Conservation (phyloP, 2,888 invertebrate species). For the Dascillus cervinus region DNA sequence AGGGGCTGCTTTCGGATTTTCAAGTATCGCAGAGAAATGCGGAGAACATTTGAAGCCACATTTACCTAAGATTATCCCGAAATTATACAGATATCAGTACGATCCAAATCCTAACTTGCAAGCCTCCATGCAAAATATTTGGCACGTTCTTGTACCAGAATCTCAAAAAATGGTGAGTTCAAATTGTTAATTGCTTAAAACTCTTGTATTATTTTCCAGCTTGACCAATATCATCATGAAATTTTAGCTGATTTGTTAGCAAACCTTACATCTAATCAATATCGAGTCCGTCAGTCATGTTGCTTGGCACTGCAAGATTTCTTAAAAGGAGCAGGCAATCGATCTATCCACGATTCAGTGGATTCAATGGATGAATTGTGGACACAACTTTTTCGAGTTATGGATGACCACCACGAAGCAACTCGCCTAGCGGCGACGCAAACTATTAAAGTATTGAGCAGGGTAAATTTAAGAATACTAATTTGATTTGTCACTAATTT, state of each 20-base stretch:
- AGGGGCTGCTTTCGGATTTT: conserved; percentile 91
- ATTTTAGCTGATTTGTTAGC: conserved; percentile 72
- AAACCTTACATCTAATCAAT: conserved; percentile 77
- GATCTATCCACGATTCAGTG: conserved; percentile 38
- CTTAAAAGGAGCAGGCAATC: conserved; percentile 52
- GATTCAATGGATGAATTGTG: conserved; percentile 57
- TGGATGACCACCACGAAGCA: conserved; percentile 92
- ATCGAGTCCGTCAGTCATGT: conserved; percentile 86
- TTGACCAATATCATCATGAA: conserved; percentile 72
- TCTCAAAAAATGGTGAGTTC: conserved; percentile 67
- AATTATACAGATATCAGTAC: conserved; percentile 84
- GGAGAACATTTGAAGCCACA: conserved; percentile 76
- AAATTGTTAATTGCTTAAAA: conserved; percentile 20
- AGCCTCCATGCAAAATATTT: conserved; percentile 88
- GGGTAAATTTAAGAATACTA: no score
- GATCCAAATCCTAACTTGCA: conserved; percentile 91
- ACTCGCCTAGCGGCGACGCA: conserved; percentile 68
- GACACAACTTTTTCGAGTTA: conserved; percentile 78
- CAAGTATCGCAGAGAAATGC: conserved; percentile 76
- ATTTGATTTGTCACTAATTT: conserved; percentile 7
- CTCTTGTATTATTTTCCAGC: conserved; percentile 45
- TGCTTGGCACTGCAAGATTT: conserved; percentile 83
- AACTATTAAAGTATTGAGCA: conserved; percentile 64
- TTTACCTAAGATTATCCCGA: conserved; percentile 78
- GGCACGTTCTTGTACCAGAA: conserved; percentile 83